A percentile compares a stretch with the other conserved stretches of the same genome.
Conservation (phyloP, 2,888 invertebrate genomes). For the Patella depressa region DNA sequence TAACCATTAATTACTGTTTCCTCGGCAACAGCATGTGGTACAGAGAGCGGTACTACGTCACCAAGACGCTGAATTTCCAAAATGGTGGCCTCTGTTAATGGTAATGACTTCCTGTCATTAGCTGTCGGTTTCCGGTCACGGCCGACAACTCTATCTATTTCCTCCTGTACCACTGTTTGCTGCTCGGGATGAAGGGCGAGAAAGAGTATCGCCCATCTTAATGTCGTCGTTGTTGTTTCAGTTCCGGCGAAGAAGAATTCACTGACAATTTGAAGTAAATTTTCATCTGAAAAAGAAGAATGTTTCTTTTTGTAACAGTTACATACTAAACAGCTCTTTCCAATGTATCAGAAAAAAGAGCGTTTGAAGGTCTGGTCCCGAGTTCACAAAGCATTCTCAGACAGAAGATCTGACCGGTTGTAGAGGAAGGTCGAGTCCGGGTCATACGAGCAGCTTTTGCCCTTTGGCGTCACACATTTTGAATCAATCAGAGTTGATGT, state of each 20-base stretch:
- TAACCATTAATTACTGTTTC: constrained; percentile 50
- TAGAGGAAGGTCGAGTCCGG: too few relatives aligned
- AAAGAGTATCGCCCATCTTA: constrained; percentile 85
- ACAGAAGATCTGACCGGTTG: too few relatives aligned
- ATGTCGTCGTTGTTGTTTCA: constrained; percentile 86
- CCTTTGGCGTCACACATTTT: too few relatives aligned
- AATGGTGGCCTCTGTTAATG: constrained; percentile 41
- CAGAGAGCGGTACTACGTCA: constrained; percentile 41
- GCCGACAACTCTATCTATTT: constrained; percentile 60
- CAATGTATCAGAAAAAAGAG: too few relatives aligned
- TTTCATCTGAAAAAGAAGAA: constrained; percentile 12
- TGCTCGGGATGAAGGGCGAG: constrained; percentile 82
- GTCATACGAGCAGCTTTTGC: too few relatives aligned
- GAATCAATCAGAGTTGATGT: too few relatives aligned
- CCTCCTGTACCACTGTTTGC: constrained; percentile 15
- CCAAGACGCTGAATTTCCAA: constrained; percentile 42
- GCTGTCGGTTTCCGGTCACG: constrained; percentile 21
- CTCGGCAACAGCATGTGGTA: constrained; percentile 42
- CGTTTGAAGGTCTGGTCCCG: too few relatives aligned
- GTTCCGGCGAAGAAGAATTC: constrained; percentile 40
- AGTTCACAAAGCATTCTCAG: too few relatives aligned
- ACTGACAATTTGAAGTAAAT: constrained; percentile 14
- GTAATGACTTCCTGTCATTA: constrained; percentile 15
- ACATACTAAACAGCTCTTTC: too few relatives aligned
- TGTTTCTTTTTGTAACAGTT: background rate